phyloP scores from a whole-genome alignment of 2,113 vertebrate species.

The Chloebia gouldiae region DNA sequence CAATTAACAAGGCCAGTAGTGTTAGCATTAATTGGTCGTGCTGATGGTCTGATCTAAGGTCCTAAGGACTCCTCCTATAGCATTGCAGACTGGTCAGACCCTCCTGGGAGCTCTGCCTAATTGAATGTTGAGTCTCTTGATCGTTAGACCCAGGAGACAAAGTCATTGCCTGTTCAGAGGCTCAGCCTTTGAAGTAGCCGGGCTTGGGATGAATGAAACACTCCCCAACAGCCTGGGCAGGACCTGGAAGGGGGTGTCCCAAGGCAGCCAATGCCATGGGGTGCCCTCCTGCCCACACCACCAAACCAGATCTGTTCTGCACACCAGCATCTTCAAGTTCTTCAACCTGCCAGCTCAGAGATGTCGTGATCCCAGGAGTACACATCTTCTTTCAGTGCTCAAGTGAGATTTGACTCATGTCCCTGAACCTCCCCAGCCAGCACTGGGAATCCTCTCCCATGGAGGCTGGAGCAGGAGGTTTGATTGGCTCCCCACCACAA shows the following conservation, averaged over 20 bases:
- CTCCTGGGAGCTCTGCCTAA: slow-evolving; percentile 16
- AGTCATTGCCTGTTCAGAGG: background rate
- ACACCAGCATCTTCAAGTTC: background rate
- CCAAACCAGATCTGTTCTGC: background rate
- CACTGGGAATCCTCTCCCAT: background rate
- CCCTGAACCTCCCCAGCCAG: background rate
- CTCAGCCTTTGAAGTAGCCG: background rate
- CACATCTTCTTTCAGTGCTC: background rate
- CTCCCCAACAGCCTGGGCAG: background rate
- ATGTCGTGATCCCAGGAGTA: accelerated
- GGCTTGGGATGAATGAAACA: accelerated
- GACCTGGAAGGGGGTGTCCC: background rate
- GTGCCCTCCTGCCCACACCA: background rate
- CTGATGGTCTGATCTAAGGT: slow-evolving; percentile 43
- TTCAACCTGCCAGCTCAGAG: background rate
- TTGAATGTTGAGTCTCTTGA: slow-evolving; percentile 12
- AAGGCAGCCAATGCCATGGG: background rate
- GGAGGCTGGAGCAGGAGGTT: background rate
- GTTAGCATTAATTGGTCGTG: background rate
- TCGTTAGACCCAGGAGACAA: background rate
- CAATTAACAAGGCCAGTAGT: slow-evolving; percentile 1
- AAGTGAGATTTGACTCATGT: background rate
- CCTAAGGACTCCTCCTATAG: background rate
- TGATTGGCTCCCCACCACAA: background rate
- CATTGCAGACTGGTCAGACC: background rate